phyloP scores from a whole-genome alignment of 1,140 invertebrate species.

The Amphibalanus amphitrite region DNA sequence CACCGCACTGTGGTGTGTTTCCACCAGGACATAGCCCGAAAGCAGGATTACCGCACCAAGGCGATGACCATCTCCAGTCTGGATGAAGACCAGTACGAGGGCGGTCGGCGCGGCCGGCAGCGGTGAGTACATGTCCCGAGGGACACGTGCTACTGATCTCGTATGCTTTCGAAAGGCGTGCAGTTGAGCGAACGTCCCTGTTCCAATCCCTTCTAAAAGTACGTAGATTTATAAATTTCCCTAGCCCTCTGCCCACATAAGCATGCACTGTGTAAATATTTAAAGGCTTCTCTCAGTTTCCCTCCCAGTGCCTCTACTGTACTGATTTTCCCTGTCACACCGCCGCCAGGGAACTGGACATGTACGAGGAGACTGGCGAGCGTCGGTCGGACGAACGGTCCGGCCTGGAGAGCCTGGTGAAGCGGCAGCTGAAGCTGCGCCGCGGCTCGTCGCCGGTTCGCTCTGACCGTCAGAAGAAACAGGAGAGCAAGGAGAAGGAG shows the following conservation, averaged over 20 bases:
- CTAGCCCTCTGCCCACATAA: too few species aligned
- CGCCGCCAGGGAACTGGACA: slow-evolving; percentile 24
- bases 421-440: slow-evolving; percentile 6
- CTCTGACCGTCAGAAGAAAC: slow-evolving; percentile 11
- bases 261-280: too few species aligned
- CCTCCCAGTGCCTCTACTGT: too few species aligned
- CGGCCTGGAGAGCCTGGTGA: background rate
- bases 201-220: too few species aligned
- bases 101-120: slow-evolving; percentile 41
- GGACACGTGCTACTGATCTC: too few species aligned
- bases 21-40: slow-evolving; percentile 22
- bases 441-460: too few species aligned
- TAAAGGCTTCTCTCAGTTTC: too few species aligned
- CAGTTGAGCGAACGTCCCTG: too few species aligned
- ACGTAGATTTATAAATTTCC: too few species aligned
- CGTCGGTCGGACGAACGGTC: slow-evolving; percentile 29
- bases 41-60: slow-evolving; percentile 7
- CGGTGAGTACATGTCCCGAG: slow-evolving; percentile 28
- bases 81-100: slow-evolving; percentile 53
- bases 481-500: slow-evolving; percentile 15
- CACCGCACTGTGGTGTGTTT: too few species aligned
- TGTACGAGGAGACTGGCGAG: slow-evolving; percentile 18
- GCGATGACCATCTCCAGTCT: slow-evolving; percentile 29
- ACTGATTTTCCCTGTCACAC: too few species aligned
- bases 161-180: too few species aligned